A percentile compares a stretch with the other conserved stretches of the same genome.
These are phyloP conservation scores for Nipponacmea schrenckii DNA, from an alignment of 2,888 invertebrate genomes.

Conservation along the genomic window DNA sequence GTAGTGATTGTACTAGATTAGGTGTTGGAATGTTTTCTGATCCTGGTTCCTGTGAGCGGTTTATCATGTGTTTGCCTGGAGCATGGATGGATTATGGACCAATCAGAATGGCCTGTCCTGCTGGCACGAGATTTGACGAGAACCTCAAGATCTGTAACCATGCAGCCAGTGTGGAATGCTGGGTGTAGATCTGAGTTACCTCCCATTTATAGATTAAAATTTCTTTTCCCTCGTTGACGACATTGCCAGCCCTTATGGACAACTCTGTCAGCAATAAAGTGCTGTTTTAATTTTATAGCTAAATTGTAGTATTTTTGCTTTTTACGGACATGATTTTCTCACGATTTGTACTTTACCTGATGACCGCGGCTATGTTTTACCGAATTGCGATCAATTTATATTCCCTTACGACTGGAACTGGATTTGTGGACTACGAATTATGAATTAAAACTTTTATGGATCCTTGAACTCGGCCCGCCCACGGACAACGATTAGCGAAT, in stretches of 20 bases:
- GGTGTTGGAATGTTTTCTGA: slow-evolving; percentile 38
- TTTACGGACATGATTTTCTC: background rate
- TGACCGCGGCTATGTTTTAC: background rate
- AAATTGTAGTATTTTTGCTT: background rate
- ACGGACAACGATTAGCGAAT: too few species aligned
- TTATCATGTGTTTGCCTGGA: slow-evolving; percentile 38
- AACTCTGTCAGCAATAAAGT: too few species aligned
- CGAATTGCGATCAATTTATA: background rate
- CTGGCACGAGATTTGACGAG: slow-evolving; percentile 37
- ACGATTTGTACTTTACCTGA: background rate
- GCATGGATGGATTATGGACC: slow-evolving; percentile 33
- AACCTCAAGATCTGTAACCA: slow-evolving; percentile 40
- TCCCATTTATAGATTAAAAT: background rate
- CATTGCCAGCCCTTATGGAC: background rate
- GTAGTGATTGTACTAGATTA: slow-evolving; percentile 26
- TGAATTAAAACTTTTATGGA: too few species aligned
- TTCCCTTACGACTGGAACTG: too few species aligned
- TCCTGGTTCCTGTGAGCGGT: slow-evolving; percentile 34
- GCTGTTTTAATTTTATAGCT: background rate
- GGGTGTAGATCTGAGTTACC: background rate
- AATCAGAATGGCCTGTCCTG: slow-evolving; percentile 38
- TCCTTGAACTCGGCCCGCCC: too few species aligned
- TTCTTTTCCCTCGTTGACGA: background rate
- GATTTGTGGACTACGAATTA: too few species aligned
- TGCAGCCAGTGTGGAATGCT: slow-evolving; percentile 32